phyloP scores from a whole-genome alignment of 1,140 invertebrate species.

The Archegozetes longisetosus region DNA sequence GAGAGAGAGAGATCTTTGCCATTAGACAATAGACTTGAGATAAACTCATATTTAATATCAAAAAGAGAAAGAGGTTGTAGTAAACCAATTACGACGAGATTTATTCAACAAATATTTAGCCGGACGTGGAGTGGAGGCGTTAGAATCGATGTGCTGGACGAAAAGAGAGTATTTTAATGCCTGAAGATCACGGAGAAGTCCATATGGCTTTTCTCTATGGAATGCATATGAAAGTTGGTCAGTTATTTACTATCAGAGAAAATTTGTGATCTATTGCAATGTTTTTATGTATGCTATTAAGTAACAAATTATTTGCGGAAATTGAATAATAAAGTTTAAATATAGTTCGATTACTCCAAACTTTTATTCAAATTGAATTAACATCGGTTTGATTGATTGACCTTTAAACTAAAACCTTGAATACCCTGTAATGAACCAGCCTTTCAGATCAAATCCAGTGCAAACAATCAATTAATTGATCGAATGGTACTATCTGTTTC shows the following conservation, averaged over 20 bases:
- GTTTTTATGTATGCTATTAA: too few species aligned
- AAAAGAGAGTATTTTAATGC: not conserved
- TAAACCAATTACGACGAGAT: not conserved
- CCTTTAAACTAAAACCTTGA: too few species aligned
- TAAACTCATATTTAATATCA: not conserved
- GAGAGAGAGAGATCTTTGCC: too few species aligned
- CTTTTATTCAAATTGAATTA: too few species aligned
- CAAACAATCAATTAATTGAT: too few species aligned
- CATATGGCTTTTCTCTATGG: constrained; percentile 38
- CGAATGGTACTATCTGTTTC: too few species aligned
- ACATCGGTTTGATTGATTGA: too few species aligned
- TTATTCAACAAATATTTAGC: not conserved
- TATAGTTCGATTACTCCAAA: too few species aligned
- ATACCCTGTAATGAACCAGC: too few species aligned
- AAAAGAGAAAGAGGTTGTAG: not conserved
- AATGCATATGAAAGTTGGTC: constrained; percentile 17
- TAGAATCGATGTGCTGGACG: not conserved
- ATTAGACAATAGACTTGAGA: constrained; percentile 1
- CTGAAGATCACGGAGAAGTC: constrained; percentile 1
- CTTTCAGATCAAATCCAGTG: too few species aligned
- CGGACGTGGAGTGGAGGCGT: not conserved
- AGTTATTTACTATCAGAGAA: not conserved
- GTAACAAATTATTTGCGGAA: too few species aligned
- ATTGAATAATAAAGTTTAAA: too few species aligned
- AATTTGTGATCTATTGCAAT: not conserved